These are phyloP conservation scores for Tricholaema leucomelas DNA, from an alignment of 2,113 vertebrate species.

Conservation along the genomic window DNA sequence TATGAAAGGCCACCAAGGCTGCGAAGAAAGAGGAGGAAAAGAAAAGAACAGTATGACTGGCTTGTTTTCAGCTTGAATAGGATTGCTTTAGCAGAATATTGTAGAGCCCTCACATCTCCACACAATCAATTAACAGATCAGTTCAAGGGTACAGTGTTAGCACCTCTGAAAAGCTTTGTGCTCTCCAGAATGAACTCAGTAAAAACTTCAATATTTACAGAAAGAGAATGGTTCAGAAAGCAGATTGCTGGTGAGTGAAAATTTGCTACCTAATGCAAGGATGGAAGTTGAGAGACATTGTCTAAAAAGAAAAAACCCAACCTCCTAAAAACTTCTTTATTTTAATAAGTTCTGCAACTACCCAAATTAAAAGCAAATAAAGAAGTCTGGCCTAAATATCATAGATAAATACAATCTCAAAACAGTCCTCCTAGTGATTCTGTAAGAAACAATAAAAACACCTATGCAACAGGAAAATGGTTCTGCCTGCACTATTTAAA, in stretches of 20 bases:
- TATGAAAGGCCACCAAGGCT: not conserved
- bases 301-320: not conserved
- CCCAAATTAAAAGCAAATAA: not conserved
- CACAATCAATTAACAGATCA: not conserved
- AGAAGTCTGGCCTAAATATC: not conserved
- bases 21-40: not conserved
- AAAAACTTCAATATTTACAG: not conserved
- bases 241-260: not conserved
- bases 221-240: not conserved
- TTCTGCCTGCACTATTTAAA: not conserved
- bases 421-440: not conserved
- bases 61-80: not conserved
- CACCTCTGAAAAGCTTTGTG: not conserved
- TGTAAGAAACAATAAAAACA: not conserved
- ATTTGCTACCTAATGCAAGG: not conserved
- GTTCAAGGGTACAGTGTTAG: not conserved
- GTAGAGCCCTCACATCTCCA: not conserved
- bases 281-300: not conserved
- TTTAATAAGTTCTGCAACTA: not conserved
- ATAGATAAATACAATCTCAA: not conserved
- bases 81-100: not conserved
- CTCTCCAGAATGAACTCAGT: not conserved
- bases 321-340: not conserved
- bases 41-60: not conserved
- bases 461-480: not conserved